These are phyloP conservation scores for Urocyon cinereoargenteus DNA, from an alignment of 2,797 vertebrate species.

Conservation along the genomic window DNA sequence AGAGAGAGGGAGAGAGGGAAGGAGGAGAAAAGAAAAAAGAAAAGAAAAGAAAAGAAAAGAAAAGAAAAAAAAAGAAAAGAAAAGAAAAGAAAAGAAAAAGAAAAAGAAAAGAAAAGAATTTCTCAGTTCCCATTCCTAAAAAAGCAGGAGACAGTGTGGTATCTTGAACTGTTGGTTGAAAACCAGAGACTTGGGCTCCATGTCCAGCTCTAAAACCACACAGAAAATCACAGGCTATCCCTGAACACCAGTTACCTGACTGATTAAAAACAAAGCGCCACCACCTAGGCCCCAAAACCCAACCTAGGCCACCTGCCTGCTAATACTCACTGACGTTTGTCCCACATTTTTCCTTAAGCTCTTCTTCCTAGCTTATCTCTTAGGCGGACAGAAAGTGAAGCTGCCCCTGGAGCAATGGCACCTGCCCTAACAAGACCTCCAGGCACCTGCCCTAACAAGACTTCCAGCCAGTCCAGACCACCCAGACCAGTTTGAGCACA, in stretches of 20 bases:
- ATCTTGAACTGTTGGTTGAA: background rate
- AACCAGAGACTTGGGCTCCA: background rate
- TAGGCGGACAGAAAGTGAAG: background rate
- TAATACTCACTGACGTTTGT: background rate
- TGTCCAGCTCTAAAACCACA: background rate
- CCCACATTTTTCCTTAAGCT: background rate
- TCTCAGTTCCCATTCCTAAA: background rate
- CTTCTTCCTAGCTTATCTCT: background rate
- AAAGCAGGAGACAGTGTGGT: background rate
- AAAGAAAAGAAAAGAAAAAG: too few species aligned
- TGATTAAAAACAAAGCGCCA: background rate
- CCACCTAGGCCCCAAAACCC: background rate
- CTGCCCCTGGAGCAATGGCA: background rate
- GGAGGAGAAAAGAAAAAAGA: accelerated
- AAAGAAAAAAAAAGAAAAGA: too few species aligned
- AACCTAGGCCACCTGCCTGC: background rate
- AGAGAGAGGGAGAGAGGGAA: background rate
- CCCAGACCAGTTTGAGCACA: background rate
- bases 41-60: too few species aligned
- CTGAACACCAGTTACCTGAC: background rate
- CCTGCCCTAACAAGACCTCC: background rate
- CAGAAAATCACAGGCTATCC: background rate
- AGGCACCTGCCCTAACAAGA: too few species aligned
- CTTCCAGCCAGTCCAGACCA: background rate
- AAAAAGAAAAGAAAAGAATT: background rate